Conservation (phyloP, 2,888 invertebrate genomes). For the Sesamia inferens region DNA sequence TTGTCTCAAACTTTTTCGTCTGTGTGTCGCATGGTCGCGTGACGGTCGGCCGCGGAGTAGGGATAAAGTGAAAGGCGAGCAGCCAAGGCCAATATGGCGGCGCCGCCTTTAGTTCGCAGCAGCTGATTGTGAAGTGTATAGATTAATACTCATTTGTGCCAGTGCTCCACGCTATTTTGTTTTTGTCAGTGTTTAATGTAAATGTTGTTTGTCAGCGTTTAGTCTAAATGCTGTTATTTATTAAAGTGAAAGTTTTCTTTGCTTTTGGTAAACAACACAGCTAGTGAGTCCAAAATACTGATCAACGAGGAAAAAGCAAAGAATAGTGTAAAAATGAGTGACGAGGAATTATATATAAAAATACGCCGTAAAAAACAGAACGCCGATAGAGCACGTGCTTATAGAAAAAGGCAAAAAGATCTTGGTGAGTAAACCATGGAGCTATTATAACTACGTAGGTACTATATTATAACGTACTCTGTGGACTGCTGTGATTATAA, state of each 20-base stretch:
- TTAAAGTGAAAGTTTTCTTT: neutral
- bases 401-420: slow-evolving; percentile 2
- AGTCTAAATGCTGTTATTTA: neutral
- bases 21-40: no score
- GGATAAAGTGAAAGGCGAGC: no score
- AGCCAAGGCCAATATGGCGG: no score
- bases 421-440: neutral
- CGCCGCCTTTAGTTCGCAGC: neutral
- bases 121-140: neutral
- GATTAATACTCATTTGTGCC: neutral
- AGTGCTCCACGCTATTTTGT: no score
- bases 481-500: no score
- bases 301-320: neutral
- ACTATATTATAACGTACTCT: no score
- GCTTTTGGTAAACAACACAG: neutral
- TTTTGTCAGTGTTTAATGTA: no score
- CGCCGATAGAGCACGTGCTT: slow-evolving; percentile 6
- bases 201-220: neutral
- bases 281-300: neutral
- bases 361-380: slow-evolving; percentile 5
- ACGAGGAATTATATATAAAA: slow-evolving; percentile 5
- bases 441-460: no score
- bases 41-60: no score
- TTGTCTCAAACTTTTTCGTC: no score
- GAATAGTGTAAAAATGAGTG: neutral